phyloP scores from a whole-genome alignment of 1,140 invertebrate species.

The Aporrectodea caliginosa region DNA sequence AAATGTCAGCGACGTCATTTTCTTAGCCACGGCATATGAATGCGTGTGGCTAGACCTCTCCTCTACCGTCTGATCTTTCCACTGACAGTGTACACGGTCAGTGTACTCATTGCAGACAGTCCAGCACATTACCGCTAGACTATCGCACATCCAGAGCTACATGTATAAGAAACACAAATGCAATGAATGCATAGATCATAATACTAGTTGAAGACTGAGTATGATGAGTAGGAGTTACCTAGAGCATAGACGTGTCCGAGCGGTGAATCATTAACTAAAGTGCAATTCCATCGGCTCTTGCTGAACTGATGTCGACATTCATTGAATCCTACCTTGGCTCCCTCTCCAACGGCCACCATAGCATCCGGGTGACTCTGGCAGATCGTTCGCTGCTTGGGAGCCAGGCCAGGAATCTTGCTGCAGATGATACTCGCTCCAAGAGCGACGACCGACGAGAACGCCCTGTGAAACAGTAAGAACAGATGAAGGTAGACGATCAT shows the following conservation, averaged over 20 bases:
- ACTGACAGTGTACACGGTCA: no score
- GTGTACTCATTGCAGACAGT: no score
- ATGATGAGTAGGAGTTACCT: no score
- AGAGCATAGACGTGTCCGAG: not conserved
- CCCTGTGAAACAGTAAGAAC: not conserved
- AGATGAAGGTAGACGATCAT: not conserved
- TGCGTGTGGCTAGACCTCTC: no score
- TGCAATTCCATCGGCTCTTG: constrained; percentile 82
- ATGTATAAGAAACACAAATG: no score
- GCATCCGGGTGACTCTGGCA: constrained; percentile 77
- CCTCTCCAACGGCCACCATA: constrained; percentile 78
- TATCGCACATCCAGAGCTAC: no score
- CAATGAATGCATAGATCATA: no score
- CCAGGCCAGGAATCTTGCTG: constrained; percentile 75
- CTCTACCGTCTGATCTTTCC: no score
- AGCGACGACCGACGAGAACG: constrained; percentile 58
- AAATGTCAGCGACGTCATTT: no score
- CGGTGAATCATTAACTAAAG: constrained; percentile 53
- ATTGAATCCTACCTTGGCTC: constrained; percentile 68
- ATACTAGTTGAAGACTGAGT: no score
- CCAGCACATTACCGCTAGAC: no score
- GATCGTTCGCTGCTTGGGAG: constrained; percentile 73
- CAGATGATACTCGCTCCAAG: constrained; percentile 74
- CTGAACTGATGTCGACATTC: constrained; percentile 75
- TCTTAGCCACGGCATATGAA: no score